Conservation (phyloP, 2,888 invertebrate genomes). For the Tipula confusa region DNA sequence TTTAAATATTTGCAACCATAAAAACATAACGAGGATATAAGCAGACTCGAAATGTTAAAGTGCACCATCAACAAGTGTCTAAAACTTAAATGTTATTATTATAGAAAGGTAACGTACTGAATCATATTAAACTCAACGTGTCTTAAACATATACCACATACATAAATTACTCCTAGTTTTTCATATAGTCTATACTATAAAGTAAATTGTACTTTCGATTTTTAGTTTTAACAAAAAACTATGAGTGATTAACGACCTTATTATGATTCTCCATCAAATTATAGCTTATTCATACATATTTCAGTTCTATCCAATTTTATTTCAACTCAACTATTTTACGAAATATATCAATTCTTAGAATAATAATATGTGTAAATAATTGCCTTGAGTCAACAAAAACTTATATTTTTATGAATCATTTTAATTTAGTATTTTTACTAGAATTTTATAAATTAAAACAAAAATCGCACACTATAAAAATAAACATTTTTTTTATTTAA, state of each 20-base stretch:
- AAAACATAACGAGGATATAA: neutral
- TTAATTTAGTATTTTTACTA: neutral
- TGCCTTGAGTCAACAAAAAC: neutral
- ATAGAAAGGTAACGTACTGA: neutral
- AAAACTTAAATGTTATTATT: neutral
- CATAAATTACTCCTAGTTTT: neutral
- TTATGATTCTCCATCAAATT: neutral
- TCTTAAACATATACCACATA: neutral
- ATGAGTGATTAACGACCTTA: conserved; percentile 20
- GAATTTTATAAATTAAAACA: neutral
- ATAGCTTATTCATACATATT: conserved; percentile 16
- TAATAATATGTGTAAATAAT: neutral
- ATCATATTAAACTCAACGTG: neutral
- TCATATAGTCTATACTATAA: neutral
- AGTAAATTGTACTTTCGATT: neutral
- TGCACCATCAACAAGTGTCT: neutral
- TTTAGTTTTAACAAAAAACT: neutral
- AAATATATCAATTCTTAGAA: neutral
- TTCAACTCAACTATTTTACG: neutral
- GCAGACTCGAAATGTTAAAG: neutral
- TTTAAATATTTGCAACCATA: neutral
- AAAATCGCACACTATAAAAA: neutral
- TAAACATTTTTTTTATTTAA: neutral
- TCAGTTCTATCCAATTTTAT: neutral
- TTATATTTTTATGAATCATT: neutral